Evolutionary conservation across 1,140 invertebrate species (phyloP).

Genomic region (Lycorma delicatula): DNA sequence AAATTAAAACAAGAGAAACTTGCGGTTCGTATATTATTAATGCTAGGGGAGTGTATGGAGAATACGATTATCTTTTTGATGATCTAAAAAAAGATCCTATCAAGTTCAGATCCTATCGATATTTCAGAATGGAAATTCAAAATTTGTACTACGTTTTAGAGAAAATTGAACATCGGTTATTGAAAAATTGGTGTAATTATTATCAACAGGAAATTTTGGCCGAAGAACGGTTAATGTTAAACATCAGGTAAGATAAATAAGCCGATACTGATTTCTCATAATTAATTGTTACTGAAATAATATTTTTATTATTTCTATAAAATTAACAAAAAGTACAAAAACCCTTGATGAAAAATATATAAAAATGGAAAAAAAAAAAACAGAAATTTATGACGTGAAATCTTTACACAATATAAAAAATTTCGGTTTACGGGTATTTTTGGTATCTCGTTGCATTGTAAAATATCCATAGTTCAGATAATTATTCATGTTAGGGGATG

Average conservation of each 20-base stretch:
- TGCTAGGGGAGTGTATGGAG: neutral
- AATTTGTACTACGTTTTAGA: constrained; percentile 4
- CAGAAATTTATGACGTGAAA: neutral
- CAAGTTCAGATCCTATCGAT: constrained; percentile 4
- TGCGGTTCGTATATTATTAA: constrained; percentile 1
- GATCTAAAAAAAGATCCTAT: neutral
- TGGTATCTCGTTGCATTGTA: neutral
- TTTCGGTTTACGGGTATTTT: neutral
- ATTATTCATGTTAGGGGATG: neutral
- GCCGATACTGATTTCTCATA: neutral
- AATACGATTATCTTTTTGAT: constrained; percentile 6
- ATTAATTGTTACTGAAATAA: neutral
- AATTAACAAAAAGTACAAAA: too few species aligned
- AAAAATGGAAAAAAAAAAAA: neutral
- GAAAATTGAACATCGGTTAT: constrained; percentile 5
- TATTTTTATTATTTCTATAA: neutral
- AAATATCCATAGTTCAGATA: neutral
- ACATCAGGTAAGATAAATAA: constrained; percentile 7
- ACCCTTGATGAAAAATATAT: too few species aligned
- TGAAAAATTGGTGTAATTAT: constrained; percentile 8
- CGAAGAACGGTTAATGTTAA: constrained; percentile 7
- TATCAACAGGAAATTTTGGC: neutral
- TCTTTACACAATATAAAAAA: neutral
- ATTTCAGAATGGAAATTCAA: constrained; percentile 5
- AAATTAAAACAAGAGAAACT: constrained; percentile 2